Conservation (phyloP, 2,797 vertebrate genomes). For the Myotis daubentonii region DNA sequence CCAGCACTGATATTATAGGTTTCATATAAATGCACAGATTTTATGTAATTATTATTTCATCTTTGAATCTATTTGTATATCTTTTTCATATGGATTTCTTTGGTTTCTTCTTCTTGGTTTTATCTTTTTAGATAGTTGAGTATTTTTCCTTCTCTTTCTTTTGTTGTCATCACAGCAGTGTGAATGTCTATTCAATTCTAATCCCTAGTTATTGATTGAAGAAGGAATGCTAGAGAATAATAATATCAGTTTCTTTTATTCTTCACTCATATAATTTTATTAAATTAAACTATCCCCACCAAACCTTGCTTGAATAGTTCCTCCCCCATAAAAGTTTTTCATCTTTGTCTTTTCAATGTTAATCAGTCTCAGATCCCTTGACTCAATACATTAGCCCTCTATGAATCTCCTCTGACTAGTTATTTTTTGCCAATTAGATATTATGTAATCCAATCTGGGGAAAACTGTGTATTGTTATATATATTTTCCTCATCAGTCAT, state of each 20-base stretch:
- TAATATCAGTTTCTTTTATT: conserved; percentile 46
- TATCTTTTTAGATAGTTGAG: neutral
- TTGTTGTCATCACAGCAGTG: neutral
- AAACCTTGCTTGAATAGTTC: neutral
- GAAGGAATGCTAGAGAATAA: conserved; percentile 42
- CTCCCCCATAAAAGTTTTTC: neutral
- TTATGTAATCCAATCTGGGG: no score
- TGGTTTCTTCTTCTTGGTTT: neutral
- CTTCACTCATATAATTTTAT: neutral
- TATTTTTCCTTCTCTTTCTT: neutral
- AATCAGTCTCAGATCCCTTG: neutral
- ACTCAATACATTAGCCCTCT: neutral
- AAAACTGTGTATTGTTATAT: neutral
- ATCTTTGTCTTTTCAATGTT: neutral
- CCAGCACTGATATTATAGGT: neutral
- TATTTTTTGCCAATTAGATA: neutral
- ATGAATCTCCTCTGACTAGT: neutral
- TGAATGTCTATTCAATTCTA: conserved; percentile 49
- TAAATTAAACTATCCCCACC: neutral
- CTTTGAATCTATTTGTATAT: neutral
- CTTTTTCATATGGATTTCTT: neutral
- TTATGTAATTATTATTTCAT: conserved; percentile 9
- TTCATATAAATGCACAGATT: neutral
- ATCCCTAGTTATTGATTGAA: conserved; percentile 60
- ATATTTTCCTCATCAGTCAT: neutral